These are phyloP conservation scores for Anhinga rufa DNA, from an alignment of 2,113 vertebrate genomes.

Conservation along the genomic window DNA sequence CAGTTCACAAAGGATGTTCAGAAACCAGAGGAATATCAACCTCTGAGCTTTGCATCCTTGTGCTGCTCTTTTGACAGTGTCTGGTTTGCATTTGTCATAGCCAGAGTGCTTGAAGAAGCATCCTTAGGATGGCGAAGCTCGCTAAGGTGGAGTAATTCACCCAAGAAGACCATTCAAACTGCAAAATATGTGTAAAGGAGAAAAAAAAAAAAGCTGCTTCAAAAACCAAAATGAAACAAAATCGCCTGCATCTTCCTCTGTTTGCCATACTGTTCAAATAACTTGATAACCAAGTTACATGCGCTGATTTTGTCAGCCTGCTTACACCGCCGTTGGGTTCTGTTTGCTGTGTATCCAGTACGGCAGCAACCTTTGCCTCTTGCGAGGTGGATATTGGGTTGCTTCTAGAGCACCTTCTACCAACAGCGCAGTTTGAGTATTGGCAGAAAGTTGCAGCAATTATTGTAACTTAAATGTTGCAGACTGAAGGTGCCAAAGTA, in stretches of 20 bases:
- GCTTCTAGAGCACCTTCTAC: not conserved
- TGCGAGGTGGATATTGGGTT: rapidly evolving
- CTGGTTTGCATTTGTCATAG: not conserved
- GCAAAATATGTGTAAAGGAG: not conserved
- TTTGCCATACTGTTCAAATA: not conserved
- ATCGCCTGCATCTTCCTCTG: not conserved
- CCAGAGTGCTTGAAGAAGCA: not conserved
- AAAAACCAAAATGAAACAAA: not conserved
- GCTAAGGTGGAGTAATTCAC: not conserved
- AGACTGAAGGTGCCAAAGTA: rapidly evolving
- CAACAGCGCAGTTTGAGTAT: not conserved
- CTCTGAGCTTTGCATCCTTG: not conserved
- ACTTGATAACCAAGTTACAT: not conserved
- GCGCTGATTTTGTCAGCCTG: not conserved
- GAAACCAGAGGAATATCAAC: not conserved
- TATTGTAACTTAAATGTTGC: not conserved
- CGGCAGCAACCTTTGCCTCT: conserved; percentile 7
- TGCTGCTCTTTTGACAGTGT: not conserved
- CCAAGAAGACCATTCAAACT: not conserved
- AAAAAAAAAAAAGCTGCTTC: not conserved
- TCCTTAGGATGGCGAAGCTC: not conserved
- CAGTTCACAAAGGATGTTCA: not conserved
- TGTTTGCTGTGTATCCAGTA: not conserved
- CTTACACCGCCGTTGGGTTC: not conserved
- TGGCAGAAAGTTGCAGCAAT: not conserved